Conservation (phyloP, 35 echinoderm and acorn worm species). For the Lytechinus pictus region DNA sequence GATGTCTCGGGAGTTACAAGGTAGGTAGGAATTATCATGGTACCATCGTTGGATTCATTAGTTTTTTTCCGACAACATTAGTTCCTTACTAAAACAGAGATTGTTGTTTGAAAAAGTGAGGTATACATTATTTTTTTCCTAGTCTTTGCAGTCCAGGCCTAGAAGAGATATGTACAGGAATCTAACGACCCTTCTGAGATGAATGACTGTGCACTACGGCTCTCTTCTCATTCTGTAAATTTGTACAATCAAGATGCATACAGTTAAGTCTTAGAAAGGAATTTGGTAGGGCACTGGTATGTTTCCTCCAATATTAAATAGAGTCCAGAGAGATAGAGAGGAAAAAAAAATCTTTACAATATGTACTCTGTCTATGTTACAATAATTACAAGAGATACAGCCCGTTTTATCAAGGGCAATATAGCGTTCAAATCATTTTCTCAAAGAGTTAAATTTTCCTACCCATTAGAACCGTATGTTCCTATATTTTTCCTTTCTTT, state of each 20-base stretch:
- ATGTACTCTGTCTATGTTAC: constrained; percentile 51
- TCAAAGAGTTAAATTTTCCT: neutral
- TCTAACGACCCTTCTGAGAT: neutral
- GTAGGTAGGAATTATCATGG: neutral
- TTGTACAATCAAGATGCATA: neutral
- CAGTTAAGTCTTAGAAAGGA: neutral
- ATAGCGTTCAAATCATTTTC: neutral
- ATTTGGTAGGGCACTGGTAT: neutral
- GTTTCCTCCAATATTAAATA: neutral
- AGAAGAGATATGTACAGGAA: neutral
- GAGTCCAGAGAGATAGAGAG: neutral
- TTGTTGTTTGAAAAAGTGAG: neutral
- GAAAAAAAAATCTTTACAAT: constrained; percentile 26
- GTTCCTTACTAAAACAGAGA: neutral
- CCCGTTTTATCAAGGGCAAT: neutral
- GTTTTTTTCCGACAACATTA: neutral
- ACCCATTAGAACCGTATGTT: neutral
- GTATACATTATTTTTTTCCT: neutral
- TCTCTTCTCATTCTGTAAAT: neutral
- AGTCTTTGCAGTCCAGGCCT: neutral
- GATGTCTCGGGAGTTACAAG: neutral
- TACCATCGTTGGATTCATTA: neutral
- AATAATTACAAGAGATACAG: constrained; percentile 49
- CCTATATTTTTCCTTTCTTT: neutral
- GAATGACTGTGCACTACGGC: neutral